These are phyloP conservation scores for Stenolophus ochropezus DNA, from an alignment of 2,888 invertebrate genomes.

Conservation along the genomic window DNA sequence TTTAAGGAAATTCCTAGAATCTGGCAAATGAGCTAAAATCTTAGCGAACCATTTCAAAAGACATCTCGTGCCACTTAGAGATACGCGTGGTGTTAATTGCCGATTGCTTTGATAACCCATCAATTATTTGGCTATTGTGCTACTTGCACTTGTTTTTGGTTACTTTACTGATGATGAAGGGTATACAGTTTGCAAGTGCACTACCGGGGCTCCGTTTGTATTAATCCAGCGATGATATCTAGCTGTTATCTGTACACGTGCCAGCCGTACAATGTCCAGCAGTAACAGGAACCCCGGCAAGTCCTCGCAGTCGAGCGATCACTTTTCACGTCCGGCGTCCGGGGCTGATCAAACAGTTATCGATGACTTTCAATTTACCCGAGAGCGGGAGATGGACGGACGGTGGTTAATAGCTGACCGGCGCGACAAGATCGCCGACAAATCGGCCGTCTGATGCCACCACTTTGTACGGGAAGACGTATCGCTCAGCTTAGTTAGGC, in stretches of 20 bases:
- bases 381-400: neutral
- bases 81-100: too few relatives aligned
- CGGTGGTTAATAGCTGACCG: constrained; percentile 23
- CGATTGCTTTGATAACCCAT: too few relatives aligned
- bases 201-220: too few relatives aligned
- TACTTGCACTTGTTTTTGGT: too few relatives aligned
- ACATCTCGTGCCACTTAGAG: too few relatives aligned
- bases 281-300: neutral
- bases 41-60: too few relatives aligned
- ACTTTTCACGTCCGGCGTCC: neutral
- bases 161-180: too few relatives aligned
- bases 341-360: constrained; percentile 37
- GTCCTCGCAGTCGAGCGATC: constrained; percentile 10
- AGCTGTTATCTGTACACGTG: neutral
- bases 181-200: too few relatives aligned
- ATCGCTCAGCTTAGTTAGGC: neutral
- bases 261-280: constrained; percentile 8
- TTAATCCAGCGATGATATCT: neutral
- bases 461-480: constrained; percentile 12
- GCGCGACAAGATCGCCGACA: constrained; percentile 35
- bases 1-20: too few relatives aligned
- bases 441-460: constrained; percentile 11
- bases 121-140: too few relatives aligned
- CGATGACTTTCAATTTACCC: constrained; percentile 41
- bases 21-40: too few relatives aligned